These are phyloP conservation scores for Trichogramma dendrolimi DNA, from an alignment of 2,888 invertebrate species.

Conservation along the genomic window DNA sequence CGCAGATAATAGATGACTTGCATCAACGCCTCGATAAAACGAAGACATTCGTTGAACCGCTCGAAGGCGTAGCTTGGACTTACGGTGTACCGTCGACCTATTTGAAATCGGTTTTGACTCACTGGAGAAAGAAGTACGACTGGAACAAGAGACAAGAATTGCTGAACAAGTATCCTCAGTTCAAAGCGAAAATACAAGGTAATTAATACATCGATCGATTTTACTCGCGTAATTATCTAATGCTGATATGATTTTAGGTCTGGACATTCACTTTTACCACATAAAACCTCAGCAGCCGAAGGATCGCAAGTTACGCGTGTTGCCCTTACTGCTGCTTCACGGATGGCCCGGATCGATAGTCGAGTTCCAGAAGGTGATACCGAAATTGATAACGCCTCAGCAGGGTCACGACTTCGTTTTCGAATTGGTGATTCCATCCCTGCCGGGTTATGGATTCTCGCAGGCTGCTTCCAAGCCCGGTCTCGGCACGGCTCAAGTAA, in stretches of 20 bases:
- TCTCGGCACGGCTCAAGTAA: conserved; percentile 42
- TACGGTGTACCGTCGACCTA: conserved; percentile 78
- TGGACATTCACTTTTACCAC: conserved; percentile 74
- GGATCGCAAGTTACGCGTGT: conserved; percentile 51
- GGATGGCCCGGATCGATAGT: conserved; percentile 84
- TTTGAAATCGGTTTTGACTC: conserved; percentile 64
- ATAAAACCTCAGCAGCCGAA: conserved; percentile 56
- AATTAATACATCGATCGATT: conserved; percentile 1
- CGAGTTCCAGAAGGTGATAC: conserved; percentile 75
- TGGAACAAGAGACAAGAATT: conserved; percentile 66
- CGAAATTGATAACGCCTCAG: conserved; percentile 58
- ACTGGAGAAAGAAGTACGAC: conserved; percentile 76
- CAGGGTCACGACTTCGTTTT: conserved; percentile 60
- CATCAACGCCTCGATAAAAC: conserved; percentile 58
- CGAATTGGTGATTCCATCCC: conserved; percentile 65
- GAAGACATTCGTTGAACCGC: conserved; percentile 56
- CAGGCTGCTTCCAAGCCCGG: conserved; percentile 56
- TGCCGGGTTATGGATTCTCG: conserved; percentile 70
- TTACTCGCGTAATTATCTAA: too few species aligned
- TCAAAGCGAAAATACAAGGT: conserved; percentile 71
- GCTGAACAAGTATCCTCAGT: conserved; percentile 75
- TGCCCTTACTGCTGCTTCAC: conserved; percentile 71
- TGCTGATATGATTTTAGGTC: conserved; percentile 45
- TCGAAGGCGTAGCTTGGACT: conserved; percentile 67
- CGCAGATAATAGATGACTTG: conserved; percentile 61